Evolutionary conservation across 53 echinoderm and acorn worm species (phyloP), one percentile per base, ranked within the genome.

Genomic region (Holothuria leucospilota): DNA sequence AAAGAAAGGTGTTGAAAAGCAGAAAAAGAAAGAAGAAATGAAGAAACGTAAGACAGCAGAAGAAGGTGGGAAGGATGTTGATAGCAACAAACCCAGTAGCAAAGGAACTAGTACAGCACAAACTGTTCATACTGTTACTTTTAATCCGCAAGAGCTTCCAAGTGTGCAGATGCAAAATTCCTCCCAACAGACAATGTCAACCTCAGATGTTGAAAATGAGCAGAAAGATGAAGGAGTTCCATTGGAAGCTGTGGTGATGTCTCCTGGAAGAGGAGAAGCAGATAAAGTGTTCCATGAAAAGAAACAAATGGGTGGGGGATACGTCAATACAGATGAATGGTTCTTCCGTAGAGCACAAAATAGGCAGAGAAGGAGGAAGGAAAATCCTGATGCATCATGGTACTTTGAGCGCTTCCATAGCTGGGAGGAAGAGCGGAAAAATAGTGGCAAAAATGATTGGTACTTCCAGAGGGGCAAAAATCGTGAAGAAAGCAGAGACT

Each of bases 301-400:
- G 30, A 93, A 93, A 81, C 86, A 89, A 77, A 91, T 89, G 12
- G 91, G 90, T 3, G 84, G 68, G 29, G 96, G 93, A 26, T 96
- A 82, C 70, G 87, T 91, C 20, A 96, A 93, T 88, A 83, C 71
- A 28, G 88, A 86, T 56, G 92, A 96, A 46, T 96, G 96, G 96
- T 96, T 94, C 82, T 85, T 92, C 24, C 88, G 87, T 16, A 90
- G 96, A 21, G 94, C 93, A 51, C 77, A 89, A 40, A 89, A 91
- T 87, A 86, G 96, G 72, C 94, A 89, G 21, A 68, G 87, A 8
- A 66, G 69, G 51, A 74, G 88, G 46, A 40, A 28, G 51, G 51
- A 40, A 21, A 67, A 90, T 49, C 61, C 56, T 27, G 40, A 60
- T 28, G 68, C 56, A 23, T 72, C 65, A 8, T 83, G 84, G 84